Base-by-base conservation (phyloP, 2,888 invertebrate species). In the Apoda limacodes region DNA sequence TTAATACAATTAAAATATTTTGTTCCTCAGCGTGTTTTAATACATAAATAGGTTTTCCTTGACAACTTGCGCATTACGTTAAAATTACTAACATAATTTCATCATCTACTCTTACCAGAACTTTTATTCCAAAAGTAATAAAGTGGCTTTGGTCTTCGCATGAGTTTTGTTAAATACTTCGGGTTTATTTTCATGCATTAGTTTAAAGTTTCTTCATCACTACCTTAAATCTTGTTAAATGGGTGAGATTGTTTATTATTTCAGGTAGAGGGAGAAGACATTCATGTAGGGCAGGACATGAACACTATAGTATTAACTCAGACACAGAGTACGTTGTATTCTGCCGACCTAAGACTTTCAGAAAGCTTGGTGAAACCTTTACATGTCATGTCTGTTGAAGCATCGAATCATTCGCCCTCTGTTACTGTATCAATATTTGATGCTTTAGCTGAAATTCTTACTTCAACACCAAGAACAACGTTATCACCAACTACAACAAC, bases 351-450 rank as follows among this genome's bases (percentile, higher is more conserved):
- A 50, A 70, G 56, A 60, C 62, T 80, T 43, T 78, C 81, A 42
- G 82, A 82, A 55, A 80, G 76, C 61, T 55, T 76, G 45, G 55
- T 62, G 42, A 76, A 78, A 60, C 57, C 72, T 34, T 68, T 69
- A 55, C 80, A 74, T 43, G 55, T 78, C 37, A 75, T 83, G 64
- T 82, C 76, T 52, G 82, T 83, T 55, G 83, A 83, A 59, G 82
- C 82, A 37, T 76, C 82, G 51, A 67, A 82, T 42, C 80, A 83
- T 54, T 82, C 82, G 49, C 78, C 81, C 42, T 82, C 83, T 49
- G 82, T 82, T 48, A 84, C 83, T 45, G 72, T 84, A 50, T 84
- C 83, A 38, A 84, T 84, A 47, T 84, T 82, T 48, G 83, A 83
- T 65, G 83, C 83, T 58, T 55, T 84, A 60, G 82, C 83, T 57